Evolutionary conservation across 2,113 vertebrate genomes (phyloP).

Genomic region (Salvelinus alpinus): DNA sequence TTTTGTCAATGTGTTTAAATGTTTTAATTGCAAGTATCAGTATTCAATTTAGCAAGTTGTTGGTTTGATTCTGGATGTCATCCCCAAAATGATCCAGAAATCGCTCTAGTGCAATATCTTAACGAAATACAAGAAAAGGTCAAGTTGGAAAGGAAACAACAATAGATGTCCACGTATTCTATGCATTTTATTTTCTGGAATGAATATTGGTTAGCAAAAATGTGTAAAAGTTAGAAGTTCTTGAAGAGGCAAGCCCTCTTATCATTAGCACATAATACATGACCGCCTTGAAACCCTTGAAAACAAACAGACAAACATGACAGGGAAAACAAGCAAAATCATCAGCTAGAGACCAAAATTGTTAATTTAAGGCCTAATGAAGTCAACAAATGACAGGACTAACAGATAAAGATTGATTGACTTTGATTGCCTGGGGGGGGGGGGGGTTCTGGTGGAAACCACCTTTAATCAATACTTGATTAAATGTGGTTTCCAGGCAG

Average conservation of each 20-base stretch:
- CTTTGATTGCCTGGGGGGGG: conserved; percentile 10
- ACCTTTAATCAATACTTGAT: not conserved
- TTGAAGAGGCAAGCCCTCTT: conserved; percentile 39
- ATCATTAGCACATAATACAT: conserved; percentile 22
- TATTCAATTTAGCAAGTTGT: no score
- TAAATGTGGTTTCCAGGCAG: conserved; percentile 6
- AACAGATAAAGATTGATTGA: conserved; percentile 1
- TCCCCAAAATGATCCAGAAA: not conserved
- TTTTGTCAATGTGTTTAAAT: no score
- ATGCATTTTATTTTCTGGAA: conserved; percentile 49
- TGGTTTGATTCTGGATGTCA: no score
- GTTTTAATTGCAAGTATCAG: no score
- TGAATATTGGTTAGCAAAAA: conserved; percentile 44
- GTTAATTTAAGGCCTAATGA: conserved; percentile 11
- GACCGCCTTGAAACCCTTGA: conserved; percentile 14
- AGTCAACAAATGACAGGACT: conserved; percentile 18
- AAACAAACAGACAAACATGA: not conserved
- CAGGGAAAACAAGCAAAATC: not conserved
- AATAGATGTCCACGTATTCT: conserved; percentile 4
- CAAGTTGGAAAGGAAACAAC: no score
- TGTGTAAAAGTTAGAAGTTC: conserved; percentile 45
- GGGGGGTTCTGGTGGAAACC: conserved; percentile 1
- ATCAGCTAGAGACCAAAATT: conserved; percentile 4
- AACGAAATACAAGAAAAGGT: not conserved
- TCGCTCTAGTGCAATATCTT: not conserved